Evolutionary conservation across 1,140 invertebrate genomes (phyloP).

Genomic region (Brachionus calyciflorus): DNA sequence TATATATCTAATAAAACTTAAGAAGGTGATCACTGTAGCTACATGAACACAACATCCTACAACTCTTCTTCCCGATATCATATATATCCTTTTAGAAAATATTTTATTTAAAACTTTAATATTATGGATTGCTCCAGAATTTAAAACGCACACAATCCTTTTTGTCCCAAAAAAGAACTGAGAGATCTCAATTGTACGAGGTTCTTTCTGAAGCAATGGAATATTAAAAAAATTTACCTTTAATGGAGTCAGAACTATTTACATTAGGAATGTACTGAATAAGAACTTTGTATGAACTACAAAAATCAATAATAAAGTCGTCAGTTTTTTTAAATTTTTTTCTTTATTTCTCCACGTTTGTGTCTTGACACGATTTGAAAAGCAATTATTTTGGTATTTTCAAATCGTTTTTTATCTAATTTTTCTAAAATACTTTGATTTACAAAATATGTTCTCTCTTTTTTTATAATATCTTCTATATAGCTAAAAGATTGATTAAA

Average conservation of each 20-base stretch:
- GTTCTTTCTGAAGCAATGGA: too few species aligned
- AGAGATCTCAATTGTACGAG: too few species aligned
- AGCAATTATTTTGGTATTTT: slow-evolving; percentile 11
- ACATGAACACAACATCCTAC: slow-evolving; percentile 17
- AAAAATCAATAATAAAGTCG: neutral
- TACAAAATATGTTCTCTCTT: neutral
- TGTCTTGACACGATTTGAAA: slow-evolving; percentile 12
- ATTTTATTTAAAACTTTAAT: too few species aligned
- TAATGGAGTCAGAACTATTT: neutral
- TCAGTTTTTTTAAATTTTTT: neutral
- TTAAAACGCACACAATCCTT: neutral
- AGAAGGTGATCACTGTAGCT: slow-evolving; percentile 2
- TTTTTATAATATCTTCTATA: slow-evolving; percentile 12
- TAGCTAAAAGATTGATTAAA: slow-evolving; percentile 14
- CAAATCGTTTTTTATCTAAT: neutral
- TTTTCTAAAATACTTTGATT: neutral
- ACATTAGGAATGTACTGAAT: neutral
- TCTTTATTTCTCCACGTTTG: neutral
- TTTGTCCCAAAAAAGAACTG: too few species aligned
- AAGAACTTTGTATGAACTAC: neutral
- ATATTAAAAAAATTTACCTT: neutral
- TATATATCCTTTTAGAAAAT: slow-evolving; percentile 15
- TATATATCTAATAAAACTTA: slow-evolving; percentile 10
- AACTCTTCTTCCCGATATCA: slow-evolving; percentile 10
- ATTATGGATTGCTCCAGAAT: too few species aligned